Base-by-base conservation (phyloP, 1,140 invertebrate genomes). In the Apocrypta bakeri region DNA sequence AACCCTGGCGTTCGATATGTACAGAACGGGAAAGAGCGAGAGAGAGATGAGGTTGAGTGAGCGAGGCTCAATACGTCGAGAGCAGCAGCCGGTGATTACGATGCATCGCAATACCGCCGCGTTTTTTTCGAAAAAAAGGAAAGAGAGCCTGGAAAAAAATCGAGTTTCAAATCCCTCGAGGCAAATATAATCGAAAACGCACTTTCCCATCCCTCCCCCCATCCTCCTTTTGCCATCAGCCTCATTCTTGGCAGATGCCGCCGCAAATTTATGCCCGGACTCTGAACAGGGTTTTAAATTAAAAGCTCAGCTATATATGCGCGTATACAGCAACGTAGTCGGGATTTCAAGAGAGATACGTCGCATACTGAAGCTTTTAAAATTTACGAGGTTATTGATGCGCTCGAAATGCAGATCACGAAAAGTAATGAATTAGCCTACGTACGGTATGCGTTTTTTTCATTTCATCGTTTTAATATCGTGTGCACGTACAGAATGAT, bases 31-130 rank as follows among this genome's bases (percentile, higher is more conserved):
- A 78, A 29, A 17, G 71, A 71, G 81, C 80, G 79, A 79, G 73
- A 74, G 74, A 12, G 71, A 40, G n/a, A 48, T 77, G 81, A 75
- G 69, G 56, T 48, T n/a, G n/a, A n/a, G n/a, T n/a, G n/a, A n/a
- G n/a, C 69, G 83, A 74, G 78, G 82, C 81, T 88, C 85, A 84
- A 88, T 86, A 85, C 82, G 84, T 81, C 85, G 87, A 85, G 84
- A 86, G 86, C 79, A 81, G 81, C 9, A 29, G 25, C 11, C 84
- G 83, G 81, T 88, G 83, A 88, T 88, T 85, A 87, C 86, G 85
- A 83, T 82, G 82, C 86, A 82, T 87, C 83, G 85, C 84, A 85
- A 87, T 87, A 79, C 84, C 64, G 68, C 48, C 66, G 48, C 48
- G 48, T 31, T 82, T 80, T 63, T 68, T 77, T 17, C 29, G 21